Evolutionary conservation across 2,888 invertebrate species (phyloP).

Genomic region (Serripes groenlandicus): DNA sequence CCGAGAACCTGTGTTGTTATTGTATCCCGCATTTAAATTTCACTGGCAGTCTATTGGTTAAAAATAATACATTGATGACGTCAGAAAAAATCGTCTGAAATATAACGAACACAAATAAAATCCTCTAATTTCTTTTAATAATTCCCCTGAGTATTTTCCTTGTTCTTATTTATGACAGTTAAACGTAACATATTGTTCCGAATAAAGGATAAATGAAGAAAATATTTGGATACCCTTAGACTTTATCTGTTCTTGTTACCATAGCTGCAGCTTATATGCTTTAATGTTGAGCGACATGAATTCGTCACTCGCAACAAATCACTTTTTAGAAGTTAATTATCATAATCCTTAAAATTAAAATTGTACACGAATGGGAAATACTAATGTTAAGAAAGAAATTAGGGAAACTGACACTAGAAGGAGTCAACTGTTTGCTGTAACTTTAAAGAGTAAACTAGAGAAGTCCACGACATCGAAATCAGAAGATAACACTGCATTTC

Average conservation of each 20-base stretch:
- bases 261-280: not conserved
- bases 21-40: not conserved
- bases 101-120: too few relatives aligned
- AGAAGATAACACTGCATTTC: not conserved
- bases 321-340: not conserved
- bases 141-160: too few relatives aligned
- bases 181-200: too few relatives aligned
- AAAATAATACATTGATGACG: not conserved
- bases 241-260: not conserved
- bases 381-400: not conserved
- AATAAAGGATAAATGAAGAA: too few relatives aligned
- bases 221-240: not conserved
- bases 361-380: conserved; percentile 12
- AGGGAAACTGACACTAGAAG: not conserved
- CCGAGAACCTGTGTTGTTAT: conserved; percentile 6
- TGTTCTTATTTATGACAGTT: too few relatives aligned
- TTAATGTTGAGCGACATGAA: not conserved
- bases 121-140: too few relatives aligned
- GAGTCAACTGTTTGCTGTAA: conserved; percentile 9
- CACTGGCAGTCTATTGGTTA: not conserved
- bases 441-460: not conserved
- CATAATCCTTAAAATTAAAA: not conserved
- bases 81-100: conserved; percentile 11
- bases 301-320: not conserved
- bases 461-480: not conserved